A percentile compares a stretch with the other conserved stretches of the same genome.
Evolutionary conservation across 2,888 invertebrate genomes (phyloP).

Genomic region (Ecliptopera silaceata): DNA sequence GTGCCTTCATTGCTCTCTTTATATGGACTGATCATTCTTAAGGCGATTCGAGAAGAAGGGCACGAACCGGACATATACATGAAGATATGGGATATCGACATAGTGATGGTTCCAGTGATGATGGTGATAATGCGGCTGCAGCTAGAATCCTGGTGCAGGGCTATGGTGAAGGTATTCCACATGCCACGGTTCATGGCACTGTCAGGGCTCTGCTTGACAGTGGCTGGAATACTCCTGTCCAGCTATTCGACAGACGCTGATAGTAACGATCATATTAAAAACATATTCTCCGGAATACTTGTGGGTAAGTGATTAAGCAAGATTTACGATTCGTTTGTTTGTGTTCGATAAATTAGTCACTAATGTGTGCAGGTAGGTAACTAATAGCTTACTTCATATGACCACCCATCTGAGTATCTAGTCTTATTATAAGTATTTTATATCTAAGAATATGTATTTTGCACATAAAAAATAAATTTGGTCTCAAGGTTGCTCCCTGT

Average conservation of each 20-base stretch:
- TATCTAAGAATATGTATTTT: neutral
- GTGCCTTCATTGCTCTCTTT: conserved; percentile 80
- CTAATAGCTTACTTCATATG: neutral
- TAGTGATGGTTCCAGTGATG: conserved; percentile 84
- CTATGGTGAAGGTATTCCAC: conserved; percentile 80
- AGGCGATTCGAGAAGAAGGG: conserved; percentile 74
- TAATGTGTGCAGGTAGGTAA: neutral
- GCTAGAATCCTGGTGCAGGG: conserved; percentile 83
- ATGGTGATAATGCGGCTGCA: conserved; percentile 82
- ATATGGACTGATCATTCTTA: conserved; percentile 81
- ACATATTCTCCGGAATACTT: conserved; percentile 78
- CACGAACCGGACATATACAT: conserved; percentile 64
- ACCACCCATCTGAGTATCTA: neutral
- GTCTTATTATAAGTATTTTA: neutral
- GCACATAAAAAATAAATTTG: neutral
- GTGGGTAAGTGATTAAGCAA: conserved; percentile 65
- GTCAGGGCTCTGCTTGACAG: conserved; percentile 82
- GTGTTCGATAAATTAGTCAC: conserved; percentile 15
- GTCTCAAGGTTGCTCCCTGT: conserved; percentile 12
- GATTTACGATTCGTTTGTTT: conserved; percentile 28
- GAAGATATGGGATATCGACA: conserved; percentile 83
- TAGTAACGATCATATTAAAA: conserved; percentile 73
- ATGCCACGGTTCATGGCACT: conserved; percentile 84
- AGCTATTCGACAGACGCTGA: conserved; percentile 74
- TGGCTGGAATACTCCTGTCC: conserved; percentile 81